A percentile compares a stretch with the other conserved stretches of the same genome.
These are phyloP conservation scores for Sciaenops ocellatus DNA, from an alignment of 2,797 vertebrate species.

Conservation along the genomic window DNA sequence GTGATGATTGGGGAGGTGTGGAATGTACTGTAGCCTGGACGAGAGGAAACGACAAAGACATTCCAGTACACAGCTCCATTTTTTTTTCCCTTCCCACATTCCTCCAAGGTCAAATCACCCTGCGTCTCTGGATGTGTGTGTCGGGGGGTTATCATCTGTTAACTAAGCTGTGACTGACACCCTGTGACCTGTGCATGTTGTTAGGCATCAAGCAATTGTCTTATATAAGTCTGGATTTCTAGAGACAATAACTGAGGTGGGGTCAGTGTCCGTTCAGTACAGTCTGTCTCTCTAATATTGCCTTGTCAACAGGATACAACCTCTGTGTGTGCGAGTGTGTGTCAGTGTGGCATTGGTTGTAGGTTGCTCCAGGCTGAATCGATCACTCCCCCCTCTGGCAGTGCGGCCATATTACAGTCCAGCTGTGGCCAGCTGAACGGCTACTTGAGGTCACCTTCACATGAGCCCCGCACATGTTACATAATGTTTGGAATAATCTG, in stretches of 20 bases:
- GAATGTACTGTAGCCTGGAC: constrained; percentile 71
- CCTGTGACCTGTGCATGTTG: background rate
- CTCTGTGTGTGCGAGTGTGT: constrained; percentile 27
- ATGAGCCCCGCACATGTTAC: constrained; percentile 1
- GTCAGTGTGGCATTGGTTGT: background rate
- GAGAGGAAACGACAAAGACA: constrained; percentile 81
- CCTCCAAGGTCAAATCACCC: constrained; percentile 66
- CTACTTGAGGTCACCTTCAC: constrained; percentile 73
- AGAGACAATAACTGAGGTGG: background rate
- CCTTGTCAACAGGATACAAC: constrained; percentile 78
- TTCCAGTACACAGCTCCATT: constrained; percentile 67
- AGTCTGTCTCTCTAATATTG: constrained; percentile 49
- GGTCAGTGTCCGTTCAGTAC: constrained; percentile 34
- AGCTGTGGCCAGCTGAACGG: constrained; percentile 19
- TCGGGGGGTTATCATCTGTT: background rate
- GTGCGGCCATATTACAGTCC: constrained; percentile 52
- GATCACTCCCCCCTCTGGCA: constrained; percentile 73
- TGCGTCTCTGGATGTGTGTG: constrained; percentile 29
- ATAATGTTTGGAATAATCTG: constrained; percentile 6
- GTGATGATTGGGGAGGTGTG: constrained; percentile 58
- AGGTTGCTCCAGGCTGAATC: constrained; percentile 35
- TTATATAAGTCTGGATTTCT: no score
- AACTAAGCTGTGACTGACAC: background rate
- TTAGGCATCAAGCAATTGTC: background rate
- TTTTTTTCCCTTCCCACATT: constrained; percentile 69